Base-by-base conservation (phyloP, 2,113 vertebrate species). In the Setophaga kirtlandii region DNA sequence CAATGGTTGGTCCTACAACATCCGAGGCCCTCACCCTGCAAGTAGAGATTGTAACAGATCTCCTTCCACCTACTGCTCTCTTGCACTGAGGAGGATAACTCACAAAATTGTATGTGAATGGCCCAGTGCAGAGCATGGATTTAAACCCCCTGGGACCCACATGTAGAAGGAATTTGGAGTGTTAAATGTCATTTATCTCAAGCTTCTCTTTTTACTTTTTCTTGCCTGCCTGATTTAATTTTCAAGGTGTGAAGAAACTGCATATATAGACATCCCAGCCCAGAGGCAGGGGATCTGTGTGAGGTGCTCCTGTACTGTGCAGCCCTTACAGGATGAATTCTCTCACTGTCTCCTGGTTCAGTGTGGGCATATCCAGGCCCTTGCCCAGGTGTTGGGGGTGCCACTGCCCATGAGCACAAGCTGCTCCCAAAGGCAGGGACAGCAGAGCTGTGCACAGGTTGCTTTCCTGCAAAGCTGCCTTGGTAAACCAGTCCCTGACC, bases 341-440 rank as follows among this genome's bases (percentile, higher is more conserved):
- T 5, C 22, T 31, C 11, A 3, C 47, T 24, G 7, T 30, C 35
- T 83, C 30, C 33, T 67, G 47, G 8, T 59, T 53, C 79, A 50
- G 25, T 5, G 10, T 47, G 46, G 49, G 6, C 52, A 64, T 3
- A 4, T 10, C 49, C 44, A 82, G 76, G 5, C 18, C 8, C 47
- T 21, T 4, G 4, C n/a, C 17, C 46, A 65, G 39, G 24, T 64
- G 9, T 4, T 2, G 24, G 19, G 35, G n/a, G 10, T 50, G 47
- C 22, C 2, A 3, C 33, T 75, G 37, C 21, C 56, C 65, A 6
- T 1, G 2, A 62, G 31, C 20, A 27, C 0, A 0, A 84, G 53
- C 41, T 60, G 21, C 17, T 10, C n/a, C 12, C 30, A 5, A 3
- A 8, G 6, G 21, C 35, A 52, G 62, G 68, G 39, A n/a, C 22